These are phyloP conservation scores for Lottia scabra DNA, from an alignment of 2,888 invertebrate species.

Conservation along the genomic window DNA sequence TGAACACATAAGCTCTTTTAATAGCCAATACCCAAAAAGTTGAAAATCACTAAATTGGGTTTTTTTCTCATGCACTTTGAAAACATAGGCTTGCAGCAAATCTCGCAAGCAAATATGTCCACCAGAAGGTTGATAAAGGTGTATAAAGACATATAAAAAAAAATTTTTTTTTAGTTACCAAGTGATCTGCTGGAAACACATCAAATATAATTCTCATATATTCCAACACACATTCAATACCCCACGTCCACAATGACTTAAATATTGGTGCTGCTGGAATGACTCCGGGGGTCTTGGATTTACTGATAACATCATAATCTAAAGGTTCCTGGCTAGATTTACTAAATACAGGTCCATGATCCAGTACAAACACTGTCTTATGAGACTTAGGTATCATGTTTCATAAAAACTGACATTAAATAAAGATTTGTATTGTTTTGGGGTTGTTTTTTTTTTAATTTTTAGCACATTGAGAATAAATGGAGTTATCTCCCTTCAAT, in stretches of 20 bases:
- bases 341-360: constrained; percentile 92
- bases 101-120: too few relatives aligned
- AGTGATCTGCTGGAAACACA: constrained; percentile 81
- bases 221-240: constrained; percentile 94
- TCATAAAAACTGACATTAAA: background rate
- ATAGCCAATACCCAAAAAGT: too few relatives aligned
- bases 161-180: too few relatives aligned
- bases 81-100: too few relatives aligned
- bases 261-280: constrained; percentile 85
- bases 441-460: too few relatives aligned
- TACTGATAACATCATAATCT: constrained; percentile 82
- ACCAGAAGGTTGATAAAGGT: too few relatives aligned
- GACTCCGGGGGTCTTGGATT: constrained; percentile 72
- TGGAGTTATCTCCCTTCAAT: background rate
- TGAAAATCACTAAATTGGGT: too few relatives aligned
- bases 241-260: constrained; percentile 96
- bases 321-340: constrained; percentile 85
- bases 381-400: constrained; percentile 71
- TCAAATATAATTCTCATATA: constrained; percentile 98
- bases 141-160: too few relatives aligned
- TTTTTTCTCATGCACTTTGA: too few relatives aligned
- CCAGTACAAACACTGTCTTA: constrained; percentile 95
- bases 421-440: too few relatives aligned
- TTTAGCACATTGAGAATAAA: background rate
- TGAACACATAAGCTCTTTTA: too few relatives aligned